Conservation (phyloP, 2,797 vertebrate genomes). For the Atherinosoma microstoma region DNA sequence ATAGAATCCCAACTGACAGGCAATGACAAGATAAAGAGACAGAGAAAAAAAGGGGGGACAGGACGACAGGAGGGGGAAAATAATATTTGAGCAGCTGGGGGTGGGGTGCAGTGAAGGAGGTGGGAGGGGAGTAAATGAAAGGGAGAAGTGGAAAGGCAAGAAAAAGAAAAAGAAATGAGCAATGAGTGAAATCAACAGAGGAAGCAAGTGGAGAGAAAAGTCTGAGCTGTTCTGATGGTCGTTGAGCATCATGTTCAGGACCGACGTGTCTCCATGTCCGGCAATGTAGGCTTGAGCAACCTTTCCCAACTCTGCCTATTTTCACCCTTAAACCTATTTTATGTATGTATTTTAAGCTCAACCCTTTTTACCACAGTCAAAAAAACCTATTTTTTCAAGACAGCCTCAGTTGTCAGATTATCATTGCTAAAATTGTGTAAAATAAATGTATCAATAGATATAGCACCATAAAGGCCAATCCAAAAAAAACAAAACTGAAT, state of each 20-base stretch:
- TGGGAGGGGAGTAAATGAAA: conserved; percentile 51
- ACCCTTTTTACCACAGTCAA: too few relatives aligned
- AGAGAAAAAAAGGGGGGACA: conserved; percentile 61
- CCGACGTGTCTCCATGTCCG: conserved; percentile 59
- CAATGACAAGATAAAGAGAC: conserved; percentile 85
- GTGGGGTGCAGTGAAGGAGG: conserved; percentile 24
- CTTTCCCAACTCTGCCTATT: conserved; percentile 24
- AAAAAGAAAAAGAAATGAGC: conserved; percentile 69
- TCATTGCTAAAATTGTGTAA: neutral
- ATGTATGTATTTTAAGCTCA: too few relatives aligned
- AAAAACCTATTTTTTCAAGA: neutral
- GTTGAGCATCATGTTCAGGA: conserved; percentile 53
- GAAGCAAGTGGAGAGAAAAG: conserved; percentile 62
- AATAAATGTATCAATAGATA: neutral
- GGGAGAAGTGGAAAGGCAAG: conserved; percentile 68
- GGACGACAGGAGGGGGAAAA: conserved; percentile 75
- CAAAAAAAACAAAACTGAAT: too few relatives aligned
- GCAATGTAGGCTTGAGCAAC: conserved; percentile 53
- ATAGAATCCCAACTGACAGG: conserved; percentile 84
- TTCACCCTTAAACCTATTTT: too few relatives aligned
- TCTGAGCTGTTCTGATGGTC: conserved; percentile 50
- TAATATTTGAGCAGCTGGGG: conserved; percentile 81
- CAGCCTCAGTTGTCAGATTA: neutral
- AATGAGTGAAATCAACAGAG: conserved; percentile 77
- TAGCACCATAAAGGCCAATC: neutral